These are phyloP conservation scores for Helleia helle DNA, from an alignment of 2,888 invertebrate species.

Conservation along the genomic window DNA sequence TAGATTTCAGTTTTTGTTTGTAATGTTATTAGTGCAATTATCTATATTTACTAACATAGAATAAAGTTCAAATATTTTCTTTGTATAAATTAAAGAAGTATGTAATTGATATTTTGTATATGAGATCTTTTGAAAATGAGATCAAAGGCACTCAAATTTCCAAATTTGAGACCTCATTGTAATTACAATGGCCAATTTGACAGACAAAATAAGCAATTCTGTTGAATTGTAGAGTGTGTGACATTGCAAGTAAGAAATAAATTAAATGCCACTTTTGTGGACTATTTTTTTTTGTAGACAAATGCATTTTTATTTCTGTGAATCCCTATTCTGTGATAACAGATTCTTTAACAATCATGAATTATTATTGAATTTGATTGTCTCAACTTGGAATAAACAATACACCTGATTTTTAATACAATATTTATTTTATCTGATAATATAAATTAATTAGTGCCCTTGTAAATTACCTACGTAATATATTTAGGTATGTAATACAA, in stretches of 20 bases:
- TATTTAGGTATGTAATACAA: no score
- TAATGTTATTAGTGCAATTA: conserved; percentile 5
- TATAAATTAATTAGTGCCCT: no score
- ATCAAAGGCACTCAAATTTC: not conserved
- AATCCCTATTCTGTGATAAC: no score
- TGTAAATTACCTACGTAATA: no score
- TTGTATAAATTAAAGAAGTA: not conserved
- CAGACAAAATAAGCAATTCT: not conserved
- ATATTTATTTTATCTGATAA: no score
- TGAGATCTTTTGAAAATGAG: not conserved
- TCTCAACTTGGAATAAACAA: no score
- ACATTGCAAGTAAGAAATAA: conserved; percentile 53
- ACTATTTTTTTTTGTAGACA: conserved; percentile 44
- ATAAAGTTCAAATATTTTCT: conserved; percentile 1
- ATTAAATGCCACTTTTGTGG: conserved; percentile 63
- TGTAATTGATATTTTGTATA: not conserved
- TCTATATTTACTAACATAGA: conserved; percentile 1
- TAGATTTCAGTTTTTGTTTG: not conserved
- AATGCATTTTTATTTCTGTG: conserved; percentile 15
- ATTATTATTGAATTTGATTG: no score
- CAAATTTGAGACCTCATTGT: no score
- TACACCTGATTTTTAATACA: no score
- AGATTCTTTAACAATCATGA: no score
- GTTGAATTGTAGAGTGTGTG: conserved; percentile 24
- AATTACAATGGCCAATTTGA: no score